Evolutionary conservation across 2,888 invertebrate species (phyloP).

Genomic region (Agrochola litura): DNA sequence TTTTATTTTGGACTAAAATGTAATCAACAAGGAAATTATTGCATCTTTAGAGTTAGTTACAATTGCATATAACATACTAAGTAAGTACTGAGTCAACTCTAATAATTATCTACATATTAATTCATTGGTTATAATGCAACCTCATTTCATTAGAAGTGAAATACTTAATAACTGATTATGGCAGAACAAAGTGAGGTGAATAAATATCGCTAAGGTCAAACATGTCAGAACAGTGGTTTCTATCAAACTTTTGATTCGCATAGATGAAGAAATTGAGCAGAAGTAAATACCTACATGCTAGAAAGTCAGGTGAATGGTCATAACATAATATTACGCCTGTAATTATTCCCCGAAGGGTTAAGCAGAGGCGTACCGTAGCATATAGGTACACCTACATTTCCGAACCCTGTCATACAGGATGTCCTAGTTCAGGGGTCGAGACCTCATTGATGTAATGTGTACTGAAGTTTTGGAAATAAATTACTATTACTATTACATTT

Average conservation of each 20-base stretch:
- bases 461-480: no score
- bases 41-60: background rate
- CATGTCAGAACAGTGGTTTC: background rate
- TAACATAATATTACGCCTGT: background rate
- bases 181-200: background rate
- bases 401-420: no score
- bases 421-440: no score
- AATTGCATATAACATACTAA: background rate
- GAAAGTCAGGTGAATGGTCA: background rate
- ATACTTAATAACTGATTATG: background rate
- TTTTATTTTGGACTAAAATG: constrained; percentile 15
- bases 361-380: background rate
- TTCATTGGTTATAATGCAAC: background rate
- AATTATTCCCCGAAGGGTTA: background rate
- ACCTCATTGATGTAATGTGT: no score
- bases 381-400: background rate
- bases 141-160: background rate
- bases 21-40: background rate
- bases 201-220: background rate
- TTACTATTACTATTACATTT: no score
- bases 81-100: background rate
- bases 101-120: background rate
- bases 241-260: background rate
- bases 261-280: background rate
- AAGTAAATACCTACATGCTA: background rate